Conservation (phyloP, 2,888 invertebrate genomes). For the Tiliacea aurago region DNA sequence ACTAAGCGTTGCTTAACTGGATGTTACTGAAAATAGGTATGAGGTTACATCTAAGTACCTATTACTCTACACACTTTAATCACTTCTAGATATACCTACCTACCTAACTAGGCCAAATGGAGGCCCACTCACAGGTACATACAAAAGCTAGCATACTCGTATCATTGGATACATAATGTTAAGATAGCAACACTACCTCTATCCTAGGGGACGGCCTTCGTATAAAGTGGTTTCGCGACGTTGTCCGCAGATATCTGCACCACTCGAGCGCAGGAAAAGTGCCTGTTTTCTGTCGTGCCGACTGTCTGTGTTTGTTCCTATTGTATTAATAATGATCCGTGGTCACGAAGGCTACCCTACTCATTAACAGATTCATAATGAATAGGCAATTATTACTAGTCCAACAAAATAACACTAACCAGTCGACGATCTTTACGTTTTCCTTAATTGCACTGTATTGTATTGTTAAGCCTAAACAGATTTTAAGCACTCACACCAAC, state of each 20-base stretch:
- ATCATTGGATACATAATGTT: slow-evolving; percentile 8
- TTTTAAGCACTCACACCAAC: slow-evolving; percentile 20
- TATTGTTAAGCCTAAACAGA: slow-evolving; percentile 28
- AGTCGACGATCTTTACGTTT: slow-evolving; percentile 33
- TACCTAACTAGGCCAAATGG: not conserved
- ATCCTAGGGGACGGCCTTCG: slow-evolving; percentile 56
- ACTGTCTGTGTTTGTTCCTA: slow-evolving; percentile 52
- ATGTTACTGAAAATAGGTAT: not conserved
- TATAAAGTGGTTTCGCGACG: slow-evolving; percentile 35
- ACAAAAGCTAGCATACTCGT: slow-evolving; percentile 7
- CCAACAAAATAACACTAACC: slow-evolving; percentile 36
- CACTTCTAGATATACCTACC: not conserved
- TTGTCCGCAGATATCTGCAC: slow-evolving; percentile 38
- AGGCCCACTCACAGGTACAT: not conserved
- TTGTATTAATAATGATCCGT: slow-evolving; percentile 65
- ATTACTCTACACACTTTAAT: not conserved
- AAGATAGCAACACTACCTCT: slow-evolving; percentile 8
- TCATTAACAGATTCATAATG: slow-evolving; percentile 68
- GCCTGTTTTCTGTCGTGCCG: slow-evolving; percentile 54
- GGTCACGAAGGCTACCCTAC: slow-evolving; percentile 67
- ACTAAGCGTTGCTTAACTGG: not conserved
- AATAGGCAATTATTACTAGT: slow-evolving; percentile 45
- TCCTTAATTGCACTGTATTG: slow-evolving; percentile 37
- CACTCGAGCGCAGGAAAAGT: slow-evolving; percentile 57
- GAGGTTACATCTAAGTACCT: not conserved